Base-by-base conservation (phyloP, 92 coral and sea anemone species). In the Palythoa grandis region DNA sequence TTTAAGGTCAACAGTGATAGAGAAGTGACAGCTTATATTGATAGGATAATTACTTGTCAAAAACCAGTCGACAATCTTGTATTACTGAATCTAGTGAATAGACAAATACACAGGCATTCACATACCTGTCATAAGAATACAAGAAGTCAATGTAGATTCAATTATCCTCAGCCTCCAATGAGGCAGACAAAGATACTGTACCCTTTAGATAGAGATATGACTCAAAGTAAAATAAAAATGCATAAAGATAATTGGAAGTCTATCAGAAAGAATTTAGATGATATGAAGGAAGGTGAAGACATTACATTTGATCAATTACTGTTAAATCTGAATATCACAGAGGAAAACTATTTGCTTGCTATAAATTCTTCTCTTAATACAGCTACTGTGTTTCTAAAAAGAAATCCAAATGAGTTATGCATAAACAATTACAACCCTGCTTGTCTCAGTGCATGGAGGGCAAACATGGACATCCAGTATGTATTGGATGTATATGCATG, bases 31-130 rank as follows among this genome's bases (percentile, higher is more conserved):
- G 53, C 88, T 39, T 85, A 57, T 53, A 85, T 74, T 74, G 72
- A 85, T 37, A 48, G 57, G 68, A 85, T 74, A 52, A 85, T 85
- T 52, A 72, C 82, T 15, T 85, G 82, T 47, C 68, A 63, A n/a
- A 65, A 65, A 65, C 70, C 29, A n/a, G 35, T 65, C 6, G 70
- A 65, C 35, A 65, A 65, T 23, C 70, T 25, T 65, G 70, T n/a
- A 65, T 65, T 65, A 65, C 70, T n/a, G 70, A 65, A 65, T 65
- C 70, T 16, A 72, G 68, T 48, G 73, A 78, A 85, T 23, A 56
- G 38, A 54, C 76, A 73, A 54, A 85, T 39, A 3, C 70, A 65
- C 70, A 65, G 70, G 35, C 70, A 65, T 65, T 6, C 70, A n/a
- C 70, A 65, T 23, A 65, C 37, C 25, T 65, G 70, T 65, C 70